Conservation (phyloP, 2,797 vertebrate genomes). For the Takifugu rubripes region DNA sequence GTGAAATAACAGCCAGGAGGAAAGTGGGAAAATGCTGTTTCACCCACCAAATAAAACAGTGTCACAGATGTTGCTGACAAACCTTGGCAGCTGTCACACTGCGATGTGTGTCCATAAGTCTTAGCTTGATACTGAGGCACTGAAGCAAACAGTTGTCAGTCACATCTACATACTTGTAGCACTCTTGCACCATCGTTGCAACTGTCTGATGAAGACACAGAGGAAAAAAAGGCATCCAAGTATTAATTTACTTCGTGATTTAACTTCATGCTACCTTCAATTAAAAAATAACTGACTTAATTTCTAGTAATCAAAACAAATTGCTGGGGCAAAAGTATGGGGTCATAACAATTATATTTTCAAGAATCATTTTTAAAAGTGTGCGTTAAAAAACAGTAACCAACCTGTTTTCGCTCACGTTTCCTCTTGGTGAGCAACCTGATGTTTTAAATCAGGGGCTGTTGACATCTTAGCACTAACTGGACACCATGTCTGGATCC, state of each 20-base stretch:
- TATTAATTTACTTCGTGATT: too few relatives aligned
- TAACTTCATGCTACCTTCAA: too few relatives aligned
- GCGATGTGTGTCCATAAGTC: constrained; percentile 92
- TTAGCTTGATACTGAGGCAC: constrained; percentile 85
- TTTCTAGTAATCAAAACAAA: too few relatives aligned
- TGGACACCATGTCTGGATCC: constrained; percentile 94
- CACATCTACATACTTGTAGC: constrained; percentile 91
- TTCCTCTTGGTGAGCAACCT: constrained; percentile 94
- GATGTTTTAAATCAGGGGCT: constrained; percentile 96
- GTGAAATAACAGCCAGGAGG: neutral
- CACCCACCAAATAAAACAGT: neutral
- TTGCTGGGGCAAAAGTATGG: too few relatives aligned
- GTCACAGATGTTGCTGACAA: constrained; percentile 21
- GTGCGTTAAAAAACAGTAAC: neutral
- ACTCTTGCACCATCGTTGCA: constrained; percentile 99
- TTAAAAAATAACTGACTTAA: too few relatives aligned
- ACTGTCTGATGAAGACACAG: constrained; percentile 81
- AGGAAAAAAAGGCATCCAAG: constrained; percentile 2
- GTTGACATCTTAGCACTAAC: constrained; percentile 93
- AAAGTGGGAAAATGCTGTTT: too few relatives aligned
- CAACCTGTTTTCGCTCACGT: constrained; percentile 97
- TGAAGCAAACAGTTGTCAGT: constrained; percentile 65
- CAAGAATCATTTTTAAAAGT: neutral
- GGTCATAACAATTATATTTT: neutral
- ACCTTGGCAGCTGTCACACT: constrained; percentile 98